Evolutionary conservation across 1,140 invertebrate genomes (phyloP).

Genomic region (Orius insidiosus): DNA sequence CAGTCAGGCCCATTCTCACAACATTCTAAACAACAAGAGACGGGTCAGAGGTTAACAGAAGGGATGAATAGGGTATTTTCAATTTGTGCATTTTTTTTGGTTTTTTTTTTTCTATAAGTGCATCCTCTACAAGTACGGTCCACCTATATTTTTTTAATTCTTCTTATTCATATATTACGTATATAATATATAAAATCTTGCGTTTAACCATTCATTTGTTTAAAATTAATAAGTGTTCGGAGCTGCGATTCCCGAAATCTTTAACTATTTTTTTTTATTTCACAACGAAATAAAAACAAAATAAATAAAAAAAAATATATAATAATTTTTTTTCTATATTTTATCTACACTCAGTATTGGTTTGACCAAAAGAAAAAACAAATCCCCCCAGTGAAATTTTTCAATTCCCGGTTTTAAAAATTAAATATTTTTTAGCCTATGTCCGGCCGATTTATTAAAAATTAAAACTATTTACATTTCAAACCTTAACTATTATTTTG

Average conservation of each 20-base stretch:
- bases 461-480: too few relatives aligned
- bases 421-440: too few relatives aligned
- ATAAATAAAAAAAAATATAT: slow-evolving; percentile 3
- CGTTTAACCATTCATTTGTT: slow-evolving; percentile 4
- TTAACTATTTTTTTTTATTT: neutral
- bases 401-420: too few relatives aligned
- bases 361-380: neutral
- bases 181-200: slow-evolving; percentile 9
- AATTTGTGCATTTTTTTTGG: slow-evolving; percentile 11
- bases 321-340: neutral
- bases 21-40: slow-evolving; percentile 9
- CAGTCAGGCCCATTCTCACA: slow-evolving; percentile 3
- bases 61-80: slow-evolving; percentile 6
- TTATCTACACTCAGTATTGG: neutral
- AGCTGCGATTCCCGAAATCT: neutral
- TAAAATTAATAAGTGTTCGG: neutral
- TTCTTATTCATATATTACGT: slow-evolving; percentile 9
- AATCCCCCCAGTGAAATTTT: too few relatives aligned
- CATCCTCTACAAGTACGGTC: slow-evolving; percentile 13
- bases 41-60: slow-evolving; percentile 3
- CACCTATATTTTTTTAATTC: slow-evolving; percentile 10
- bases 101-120: slow-evolving; percentile 12
- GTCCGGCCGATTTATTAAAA: too few relatives aligned
- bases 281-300: neutral
- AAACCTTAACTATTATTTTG: too few relatives aligned